These are phyloP conservation scores for Crenuchus spilurus DNA, from an alignment of 2,797 vertebrate genomes.

Conservation along the genomic window DNA sequence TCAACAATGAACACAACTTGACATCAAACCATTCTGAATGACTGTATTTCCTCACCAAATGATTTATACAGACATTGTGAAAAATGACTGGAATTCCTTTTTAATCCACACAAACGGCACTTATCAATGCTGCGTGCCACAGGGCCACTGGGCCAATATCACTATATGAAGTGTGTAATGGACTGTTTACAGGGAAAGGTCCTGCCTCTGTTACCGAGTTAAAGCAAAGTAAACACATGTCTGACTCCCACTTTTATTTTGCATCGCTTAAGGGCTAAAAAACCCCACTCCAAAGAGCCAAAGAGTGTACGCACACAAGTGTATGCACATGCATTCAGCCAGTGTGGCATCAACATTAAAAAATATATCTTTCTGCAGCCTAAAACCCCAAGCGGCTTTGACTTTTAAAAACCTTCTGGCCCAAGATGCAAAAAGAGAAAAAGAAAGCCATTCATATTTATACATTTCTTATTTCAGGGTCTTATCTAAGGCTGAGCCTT, in stretches of 20 bases:
- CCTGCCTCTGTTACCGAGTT: conserved; percentile 40
- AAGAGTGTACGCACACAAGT: conserved; percentile 5
- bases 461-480: conserved; percentile 1
- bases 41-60: too few species aligned
- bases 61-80: too few species aligned
- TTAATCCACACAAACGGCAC: not conserved
- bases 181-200: conserved; percentile 46
- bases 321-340: conserved; percentile 1
- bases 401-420: conserved; percentile 42
- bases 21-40: too few species aligned
- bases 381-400: conserved; percentile 32
- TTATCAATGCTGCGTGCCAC: not conserved
- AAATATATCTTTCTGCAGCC: not conserved
- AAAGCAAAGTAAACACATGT: conserved; percentile 39
- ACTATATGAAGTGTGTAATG: conserved; percentile 46
- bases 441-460: conserved; percentile 10
- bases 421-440: conserved; percentile 8
- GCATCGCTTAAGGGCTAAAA: conserved; percentile 41
- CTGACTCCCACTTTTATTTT: conserved; percentile 35
- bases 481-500: conserved; percentile 1
- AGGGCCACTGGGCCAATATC: conserved; percentile 24
- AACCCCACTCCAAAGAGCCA: conserved; percentile 29
- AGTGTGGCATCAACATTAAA: conserved; percentile 1
- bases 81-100: too few species aligned
- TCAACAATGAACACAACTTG: too few species aligned